These are phyloP conservation scores for Lepidocyrtoides sp. DNA, from an alignment of 2,888 invertebrate genomes.

Conservation along the genomic window DNA sequence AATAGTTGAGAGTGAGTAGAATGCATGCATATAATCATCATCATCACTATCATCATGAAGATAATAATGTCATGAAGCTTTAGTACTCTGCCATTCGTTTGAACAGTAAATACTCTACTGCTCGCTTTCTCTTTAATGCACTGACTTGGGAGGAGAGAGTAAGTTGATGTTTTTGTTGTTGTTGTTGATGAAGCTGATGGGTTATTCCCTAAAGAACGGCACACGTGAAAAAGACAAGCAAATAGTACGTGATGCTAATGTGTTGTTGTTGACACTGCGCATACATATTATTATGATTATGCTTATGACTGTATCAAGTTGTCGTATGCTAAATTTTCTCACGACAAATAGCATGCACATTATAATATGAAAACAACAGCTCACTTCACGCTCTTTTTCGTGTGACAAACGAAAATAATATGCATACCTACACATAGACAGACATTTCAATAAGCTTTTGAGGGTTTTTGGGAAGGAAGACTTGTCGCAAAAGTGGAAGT, in stretches of 20 bases:
- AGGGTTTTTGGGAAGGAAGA: conserved; percentile 8
- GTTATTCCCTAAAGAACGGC: conserved; percentile 43
- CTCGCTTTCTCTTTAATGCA: background rate
- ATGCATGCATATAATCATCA: conserved; percentile 55
- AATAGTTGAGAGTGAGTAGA: too few relatives aligned
- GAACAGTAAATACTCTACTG: background rate
- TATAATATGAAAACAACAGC: conserved; percentile 47
- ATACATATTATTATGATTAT: conserved; percentile 61
- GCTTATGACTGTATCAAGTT: conserved; percentile 63
- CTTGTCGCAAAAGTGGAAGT: conserved; percentile 8
- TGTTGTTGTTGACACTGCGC: background rate
- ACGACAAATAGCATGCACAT: conserved; percentile 18
- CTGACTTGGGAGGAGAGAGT: background rate
- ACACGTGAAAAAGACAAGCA: conserved; percentile 9
- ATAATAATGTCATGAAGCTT: conserved; percentile 45
- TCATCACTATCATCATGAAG: conserved; percentile 7
- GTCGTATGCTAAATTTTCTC: conserved; percentile 63
- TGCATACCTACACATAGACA: background rate
- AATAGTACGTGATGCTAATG: conserved; percentile 26
- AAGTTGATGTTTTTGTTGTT: background rate
- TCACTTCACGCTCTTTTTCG: conserved; percentile 8
- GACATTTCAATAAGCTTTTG: background rate
- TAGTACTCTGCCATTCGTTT: background rate
- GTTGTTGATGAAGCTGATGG: conserved; percentile 56
- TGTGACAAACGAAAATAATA: background rate